Evolutionary conservation across 2,113 vertebrate species (phyloP), one percentile per base, ranked within the genome.

Genomic region (Antechinus stuartii): DNA sequence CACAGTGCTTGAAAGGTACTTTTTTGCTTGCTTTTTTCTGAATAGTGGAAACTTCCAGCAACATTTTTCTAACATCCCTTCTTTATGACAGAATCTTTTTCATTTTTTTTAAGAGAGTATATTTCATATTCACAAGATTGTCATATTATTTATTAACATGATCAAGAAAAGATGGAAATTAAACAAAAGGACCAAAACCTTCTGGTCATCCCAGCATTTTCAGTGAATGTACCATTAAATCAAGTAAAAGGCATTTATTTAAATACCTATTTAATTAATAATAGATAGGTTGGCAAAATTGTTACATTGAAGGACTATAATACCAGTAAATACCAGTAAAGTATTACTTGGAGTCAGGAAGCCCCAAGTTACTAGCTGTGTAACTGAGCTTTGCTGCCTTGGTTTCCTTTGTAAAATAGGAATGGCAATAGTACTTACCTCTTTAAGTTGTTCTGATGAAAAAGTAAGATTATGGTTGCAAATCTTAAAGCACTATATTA

Each of bases 1-100:
- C 42, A n/a, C 10, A 46, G 47, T 95, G 3, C 92, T 89, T 93
- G 55, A 92, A 53, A 42, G n/a, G 46, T 92, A 61, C 92, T 42
- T 95, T 55, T 57, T 9, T 57, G 92, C 35, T 89, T n/a, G 35
- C 5, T 76, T 27, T 68, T 96, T 68, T 91, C 68, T 89, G 92
- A 52, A 61, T 91, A 55, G 7, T n/a, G 49, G 94, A 90, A 26
- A 42, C 25, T 52, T 27, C 12, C 26, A 25, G 14, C 76, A 49
- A 89, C 30, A 46, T 35, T 93, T 93, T 47, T 68, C 55, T 92
- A 35, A 92, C 92, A 92, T 23, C 50, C 24, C 47, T 54, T 94
- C 94, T 76, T 90, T 90, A 91, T 11, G 35, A 35, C 89, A 46
- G 61, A 91, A 91, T 68, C 92, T 68, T 94, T 93, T 52, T 10